Evolutionary conservation across 1,140 invertebrate species (phyloP).

Genomic region (Lucilia cuprina): DNA sequence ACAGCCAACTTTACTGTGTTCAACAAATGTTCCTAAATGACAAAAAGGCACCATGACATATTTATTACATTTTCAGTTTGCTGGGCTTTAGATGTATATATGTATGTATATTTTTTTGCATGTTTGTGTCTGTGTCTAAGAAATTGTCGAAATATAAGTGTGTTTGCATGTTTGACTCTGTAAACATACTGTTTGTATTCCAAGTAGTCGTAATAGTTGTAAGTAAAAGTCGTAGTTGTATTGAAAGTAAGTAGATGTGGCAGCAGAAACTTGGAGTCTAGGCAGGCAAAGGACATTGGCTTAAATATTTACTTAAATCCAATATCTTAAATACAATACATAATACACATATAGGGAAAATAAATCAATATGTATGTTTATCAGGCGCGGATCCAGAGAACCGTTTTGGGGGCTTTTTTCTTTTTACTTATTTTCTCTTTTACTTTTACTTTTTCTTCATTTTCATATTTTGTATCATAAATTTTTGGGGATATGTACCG

Average conservation of each 20-base stretch:
- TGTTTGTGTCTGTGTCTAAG: background rate
- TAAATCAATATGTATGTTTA: too few species aligned
- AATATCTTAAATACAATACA: background rate
- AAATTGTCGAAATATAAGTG: background rate
- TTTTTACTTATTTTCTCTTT: too few species aligned
- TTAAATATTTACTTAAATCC: slow-evolving; percentile 24
- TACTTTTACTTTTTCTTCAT: too few species aligned
- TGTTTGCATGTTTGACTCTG: background rate
- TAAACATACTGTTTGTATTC: background rate
- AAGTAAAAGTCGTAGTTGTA: too few species aligned
- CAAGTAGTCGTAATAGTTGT: too few species aligned
- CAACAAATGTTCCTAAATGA: slow-evolving; percentile 25
- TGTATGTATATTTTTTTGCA: background rate
- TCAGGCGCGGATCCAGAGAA: too few species aligned
- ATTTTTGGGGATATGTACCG: too few species aligned
- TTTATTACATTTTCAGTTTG: slow-evolving; percentile 22
- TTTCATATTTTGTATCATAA: too few species aligned
- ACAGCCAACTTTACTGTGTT: slow-evolving; percentile 20
- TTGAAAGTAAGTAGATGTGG: background rate
- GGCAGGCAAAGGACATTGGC: background rate
- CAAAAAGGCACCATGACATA: slow-evolving; percentile 29
- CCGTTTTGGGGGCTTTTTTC: too few species aligned
- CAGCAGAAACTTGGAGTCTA: background rate
- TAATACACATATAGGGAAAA: too few species aligned
- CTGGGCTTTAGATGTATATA: background rate